A percentile compares a stretch with the other conserved stretches of the same genome.
Conservation (phyloP, 2,113 vertebrate genomes). For the Cisticola juncidis region DNA sequence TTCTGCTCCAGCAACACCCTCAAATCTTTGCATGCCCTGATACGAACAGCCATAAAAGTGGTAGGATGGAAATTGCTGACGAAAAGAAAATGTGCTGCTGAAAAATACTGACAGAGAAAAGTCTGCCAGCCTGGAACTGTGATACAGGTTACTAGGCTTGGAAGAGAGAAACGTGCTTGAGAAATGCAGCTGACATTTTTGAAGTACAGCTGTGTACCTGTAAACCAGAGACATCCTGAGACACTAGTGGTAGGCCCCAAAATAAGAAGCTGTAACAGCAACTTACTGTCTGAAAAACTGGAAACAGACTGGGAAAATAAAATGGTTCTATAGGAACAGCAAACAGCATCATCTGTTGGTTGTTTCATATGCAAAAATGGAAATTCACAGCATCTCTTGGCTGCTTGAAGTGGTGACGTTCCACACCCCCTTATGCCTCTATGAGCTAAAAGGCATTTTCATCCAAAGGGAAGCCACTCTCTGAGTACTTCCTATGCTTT, state of each 20-base stretch:
- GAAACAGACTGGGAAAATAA: background rate
- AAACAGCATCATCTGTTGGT: background rate
- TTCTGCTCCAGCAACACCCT: background rate
- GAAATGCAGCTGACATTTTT: background rate
- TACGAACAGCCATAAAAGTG: background rate
- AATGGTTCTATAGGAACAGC: background rate
- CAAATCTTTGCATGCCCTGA: background rate
- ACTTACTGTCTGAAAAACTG: background rate
- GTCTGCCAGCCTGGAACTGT: background rate
- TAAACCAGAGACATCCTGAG: background rate
- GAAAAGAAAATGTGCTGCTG: background rate
- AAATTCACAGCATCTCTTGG: background rate
- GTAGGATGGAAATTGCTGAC: background rate
- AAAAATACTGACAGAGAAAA: background rate
- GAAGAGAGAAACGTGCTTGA: background rate
- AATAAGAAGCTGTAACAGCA: background rate
- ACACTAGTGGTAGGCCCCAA: background rate
- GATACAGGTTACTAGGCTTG: background rate
- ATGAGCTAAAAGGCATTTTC: background rate
- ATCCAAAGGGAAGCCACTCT: background rate
- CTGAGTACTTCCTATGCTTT: background rate
- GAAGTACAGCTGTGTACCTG: background rate
- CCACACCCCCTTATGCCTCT: background rate
- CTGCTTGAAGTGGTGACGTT: background rate
- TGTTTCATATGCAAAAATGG: background rate